Conservation (phyloP, 2,113 vertebrate species). For the Cryptotis parvus region DNA sequence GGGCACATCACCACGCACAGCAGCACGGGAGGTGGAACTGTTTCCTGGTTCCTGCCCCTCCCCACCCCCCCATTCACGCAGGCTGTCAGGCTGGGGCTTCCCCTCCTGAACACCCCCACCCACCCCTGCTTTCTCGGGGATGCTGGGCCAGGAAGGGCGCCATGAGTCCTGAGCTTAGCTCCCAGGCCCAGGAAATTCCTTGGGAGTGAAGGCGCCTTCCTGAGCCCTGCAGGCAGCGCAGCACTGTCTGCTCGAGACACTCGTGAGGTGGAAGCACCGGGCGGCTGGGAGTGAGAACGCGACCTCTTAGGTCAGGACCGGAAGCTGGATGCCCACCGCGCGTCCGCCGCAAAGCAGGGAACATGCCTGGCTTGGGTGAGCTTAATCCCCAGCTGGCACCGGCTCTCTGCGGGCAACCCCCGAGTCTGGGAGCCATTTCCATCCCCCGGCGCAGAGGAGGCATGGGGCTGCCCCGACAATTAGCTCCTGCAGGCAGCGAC, state of each 20-base stretch:
- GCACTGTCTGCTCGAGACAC: too few species aligned
- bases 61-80: neutral
- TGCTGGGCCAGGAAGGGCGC: neutral
- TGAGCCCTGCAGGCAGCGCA: too few species aligned
- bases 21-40: neutral
- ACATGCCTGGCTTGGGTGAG: too few species aligned
- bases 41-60: too few species aligned
- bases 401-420: neutral
- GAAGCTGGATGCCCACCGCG: neutral
- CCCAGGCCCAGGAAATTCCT: fast-evolving
- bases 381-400: too few species aligned
- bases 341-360: neutral
- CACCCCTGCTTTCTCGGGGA: too few species aligned
- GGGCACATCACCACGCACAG: neutral
- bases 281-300: fast-evolving
- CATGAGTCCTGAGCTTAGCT: neutral
- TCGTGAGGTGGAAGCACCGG: too few species aligned
- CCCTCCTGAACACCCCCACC: neutral
- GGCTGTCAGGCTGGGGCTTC: neutral
- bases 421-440: neutral
- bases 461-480: neutral
- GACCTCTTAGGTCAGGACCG: too few species aligned
- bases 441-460: neutral
- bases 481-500: fast-evolving
- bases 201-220: too few species aligned